phyloP scores from a whole-genome alignment of 2,888 invertebrate genomes.

The Beris chalybata region DNA sequence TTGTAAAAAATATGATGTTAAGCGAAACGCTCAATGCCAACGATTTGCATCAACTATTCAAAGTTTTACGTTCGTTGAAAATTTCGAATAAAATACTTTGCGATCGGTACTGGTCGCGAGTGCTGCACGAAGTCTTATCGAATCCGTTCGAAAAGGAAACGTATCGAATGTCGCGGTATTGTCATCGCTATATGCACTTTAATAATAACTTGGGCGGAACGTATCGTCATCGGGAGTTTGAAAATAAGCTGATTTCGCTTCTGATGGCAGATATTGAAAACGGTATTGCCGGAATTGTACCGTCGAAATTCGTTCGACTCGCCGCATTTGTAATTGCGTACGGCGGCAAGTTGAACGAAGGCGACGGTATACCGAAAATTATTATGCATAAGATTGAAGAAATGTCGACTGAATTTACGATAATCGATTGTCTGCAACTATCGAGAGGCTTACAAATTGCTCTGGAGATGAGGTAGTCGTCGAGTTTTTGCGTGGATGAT shows the following conservation, averaged over 20 bases:
- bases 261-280: constrained; percentile 51
- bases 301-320: constrained; percentile 53
- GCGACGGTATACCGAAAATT: constrained; percentile 51
- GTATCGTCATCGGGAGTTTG: constrained; percentile 58
- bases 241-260: constrained; percentile 53
- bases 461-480: constrained; percentile 46
- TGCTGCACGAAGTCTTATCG: constrained; percentile 50
- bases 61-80: constrained; percentile 57
- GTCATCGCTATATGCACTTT: constrained; percentile 61
- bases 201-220: constrained; percentile 59
- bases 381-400: constrained; percentile 53
- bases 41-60: constrained; percentile 52
- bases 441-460: constrained; percentile 57
- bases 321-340: constrained; percentile 58
- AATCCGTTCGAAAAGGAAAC: constrained; percentile 43
- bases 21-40: constrained; percentile 34
- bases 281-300: constrained; percentile 51
- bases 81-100: constrained; percentile 57
- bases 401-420: constrained; percentile 54
- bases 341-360: constrained; percentile 50
- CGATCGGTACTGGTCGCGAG: constrained; percentile 57
- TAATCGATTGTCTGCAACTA: constrained; percentile 55
- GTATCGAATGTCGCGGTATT: constrained; percentile 53
- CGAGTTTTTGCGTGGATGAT: background rate
- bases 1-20: constrained; percentile 48